phyloP scores from a whole-genome alignment of 2,113 vertebrate genomes.

The Gyps fulvus region DNA sequence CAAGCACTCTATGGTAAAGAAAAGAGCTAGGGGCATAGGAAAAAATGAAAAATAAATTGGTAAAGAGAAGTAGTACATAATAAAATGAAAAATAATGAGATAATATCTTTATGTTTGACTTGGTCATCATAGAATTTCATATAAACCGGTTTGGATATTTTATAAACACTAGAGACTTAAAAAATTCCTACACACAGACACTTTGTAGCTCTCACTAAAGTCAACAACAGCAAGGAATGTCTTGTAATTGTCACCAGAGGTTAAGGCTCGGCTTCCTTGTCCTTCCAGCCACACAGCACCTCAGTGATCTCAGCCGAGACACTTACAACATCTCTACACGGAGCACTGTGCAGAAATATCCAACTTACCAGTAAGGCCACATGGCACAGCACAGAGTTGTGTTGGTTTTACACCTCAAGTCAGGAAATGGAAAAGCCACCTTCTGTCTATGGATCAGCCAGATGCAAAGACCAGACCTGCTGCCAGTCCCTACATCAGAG shows the following conservation, averaged over 20 bases:
- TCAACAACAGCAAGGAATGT: background rate
- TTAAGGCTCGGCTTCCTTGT: background rate
- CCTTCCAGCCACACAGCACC: background rate
- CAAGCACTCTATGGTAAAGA: background rate
- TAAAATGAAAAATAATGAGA: conserved; percentile 22
- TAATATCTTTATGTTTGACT: background rate
- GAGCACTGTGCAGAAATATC: background rate
- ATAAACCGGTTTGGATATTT: background rate
- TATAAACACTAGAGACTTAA: background rate
- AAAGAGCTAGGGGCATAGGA: background rate
- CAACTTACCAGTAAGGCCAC: background rate
- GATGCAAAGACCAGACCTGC: background rate
- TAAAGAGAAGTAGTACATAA: background rate
- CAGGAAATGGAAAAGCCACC: background rate
- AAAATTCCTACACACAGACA: background rate
- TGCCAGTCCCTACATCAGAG: background rate
- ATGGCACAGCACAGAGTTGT: background rate
- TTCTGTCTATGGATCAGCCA: background rate
- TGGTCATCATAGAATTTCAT: background rate
- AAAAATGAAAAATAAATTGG: background rate
- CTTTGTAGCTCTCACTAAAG: background rate
- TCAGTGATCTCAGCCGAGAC: background rate
- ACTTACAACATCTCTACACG: background rate
- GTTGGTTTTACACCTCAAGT: background rate
- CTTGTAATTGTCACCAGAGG: background rate